Evolutionary conservation across 2,888 invertebrate genomes (phyloP), one percentile per base, ranked within the genome.

Genomic region (Volucella bombylans): DNA sequence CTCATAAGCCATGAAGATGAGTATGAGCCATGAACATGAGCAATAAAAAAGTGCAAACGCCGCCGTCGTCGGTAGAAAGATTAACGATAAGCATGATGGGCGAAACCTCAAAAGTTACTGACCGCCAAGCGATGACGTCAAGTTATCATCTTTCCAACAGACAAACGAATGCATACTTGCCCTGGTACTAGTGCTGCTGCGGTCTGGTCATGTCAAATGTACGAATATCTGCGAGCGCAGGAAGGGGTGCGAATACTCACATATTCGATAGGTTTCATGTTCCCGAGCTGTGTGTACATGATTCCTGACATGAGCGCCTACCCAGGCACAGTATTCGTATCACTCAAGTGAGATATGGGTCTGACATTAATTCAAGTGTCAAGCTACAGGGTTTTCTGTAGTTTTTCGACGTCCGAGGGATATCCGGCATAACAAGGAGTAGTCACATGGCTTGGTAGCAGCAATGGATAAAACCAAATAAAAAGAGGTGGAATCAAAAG

Each of bases 81-180:
- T 82, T 67, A 72, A 82, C 76, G 77, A 77, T 71, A 72, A 61
- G 38, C 23, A 45, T 59, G 64, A 57, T 43, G 45, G 47, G 61
- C 61, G 61, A 67, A 73, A 54, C 68, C 71, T 18, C 43, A 31
- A 49, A n/a, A 54, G 65, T 72, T 59, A 71, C 45, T 61, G 72
- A 73, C 68, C 74, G 55, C 50, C 61, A 41, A 50, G 8, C 67
- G 82, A 71, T 77, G 77, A 71, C 61, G 54, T 39, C 59, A 54
- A 77, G 71, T 54, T 72, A 82, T 82, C 77, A 82, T 45, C 64
- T 50, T 50, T 57, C 52, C n/a, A 50, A 47, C 64, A 69, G 74
- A 49, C 80, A 62, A 74, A 79, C 73, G 49, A 74, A 18, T 41
- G 39, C 18, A 50, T 72, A 6, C 59, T 39, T 43, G 52, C 59